phyloP scores from a whole-genome alignment of 2,113 vertebrate species.

The Synchiropus splendidus region DNA sequence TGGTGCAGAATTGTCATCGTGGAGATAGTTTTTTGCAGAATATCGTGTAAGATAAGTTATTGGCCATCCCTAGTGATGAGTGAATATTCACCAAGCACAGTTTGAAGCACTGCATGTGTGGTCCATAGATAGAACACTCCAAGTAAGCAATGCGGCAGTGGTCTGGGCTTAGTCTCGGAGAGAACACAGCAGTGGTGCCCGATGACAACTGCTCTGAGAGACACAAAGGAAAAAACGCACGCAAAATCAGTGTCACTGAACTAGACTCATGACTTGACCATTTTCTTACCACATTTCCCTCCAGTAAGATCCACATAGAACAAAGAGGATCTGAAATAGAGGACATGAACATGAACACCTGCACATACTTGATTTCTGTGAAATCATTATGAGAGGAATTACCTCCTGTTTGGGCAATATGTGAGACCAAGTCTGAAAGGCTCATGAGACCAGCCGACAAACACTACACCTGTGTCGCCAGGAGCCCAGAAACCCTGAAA shows the following conservation, averaged over 20 bases:
- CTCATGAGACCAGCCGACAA: conserved; percentile 87
- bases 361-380: background rate
- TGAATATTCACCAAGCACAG: conserved; percentile 84
- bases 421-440: conserved; percentile 82
- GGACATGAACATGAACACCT: background rate
- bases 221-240: conserved; percentile 6
- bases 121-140: conserved; percentile 68
- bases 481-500: conserved; percentile 89
- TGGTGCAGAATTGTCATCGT: too few species aligned
- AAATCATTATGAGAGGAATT: conserved; percentile 12
- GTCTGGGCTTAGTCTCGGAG: conserved; percentile 89
- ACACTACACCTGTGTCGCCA: conserved; percentile 79
- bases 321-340: conserved; percentile 73
- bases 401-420: conserved; percentile 86
- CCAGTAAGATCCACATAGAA: conserved; percentile 82
- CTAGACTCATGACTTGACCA: background rate
- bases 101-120: conserved; percentile 80
- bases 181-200: conserved; percentile 66
- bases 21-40: too few species aligned
- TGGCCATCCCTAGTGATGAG: too few species aligned
- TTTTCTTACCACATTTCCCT: conserved; percentile 76
- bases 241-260: conserved; percentile 4
- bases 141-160: conserved; percentile 80
- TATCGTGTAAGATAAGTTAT: too few species aligned
- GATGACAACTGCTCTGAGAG: conserved; percentile 76